A percentile compares a stretch with the other conserved stretches of the same genome.
phyloP scores from a whole-genome alignment of 1,140 invertebrate species.

The Bombus affinis region DNA sequence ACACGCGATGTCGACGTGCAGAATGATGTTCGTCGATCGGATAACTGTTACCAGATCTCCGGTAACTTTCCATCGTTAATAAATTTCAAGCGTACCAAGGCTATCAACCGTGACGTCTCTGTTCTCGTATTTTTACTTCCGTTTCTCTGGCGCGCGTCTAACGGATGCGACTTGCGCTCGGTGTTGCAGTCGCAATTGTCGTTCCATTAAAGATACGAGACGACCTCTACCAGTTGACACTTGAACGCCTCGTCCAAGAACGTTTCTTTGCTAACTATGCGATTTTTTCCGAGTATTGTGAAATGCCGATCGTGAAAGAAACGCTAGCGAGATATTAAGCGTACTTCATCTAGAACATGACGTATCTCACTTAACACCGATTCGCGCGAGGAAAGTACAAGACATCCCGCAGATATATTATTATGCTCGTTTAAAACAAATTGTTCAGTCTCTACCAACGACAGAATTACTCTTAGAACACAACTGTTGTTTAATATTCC shows the following conservation, averaged over 20 bases:
- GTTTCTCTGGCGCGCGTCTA: background rate
- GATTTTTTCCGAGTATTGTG: background rate
- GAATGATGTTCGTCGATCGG: background rate
- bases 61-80: slow-evolving; percentile 24
- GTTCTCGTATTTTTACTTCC: background rate
- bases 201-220: background rate
- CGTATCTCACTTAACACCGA: background rate
- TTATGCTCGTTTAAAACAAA: background rate
- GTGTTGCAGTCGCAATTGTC: no score
- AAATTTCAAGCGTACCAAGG: background rate
- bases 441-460: background rate
- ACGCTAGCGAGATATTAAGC: background rate
- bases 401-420: background rate
- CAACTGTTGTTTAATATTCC: background rate
- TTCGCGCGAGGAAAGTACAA: background rate
- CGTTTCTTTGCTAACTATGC: background rate
- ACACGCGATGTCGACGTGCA: no score
- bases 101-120: background rate
- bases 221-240: background rate
- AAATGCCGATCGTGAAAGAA: background rate
- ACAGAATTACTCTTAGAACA: background rate
- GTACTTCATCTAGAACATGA: background rate
- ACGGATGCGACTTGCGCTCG: background rate
- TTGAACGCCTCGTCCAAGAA: background rate
- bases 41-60: slow-evolving; percentile 4